Evolutionary conservation across 2,888 invertebrate species (phyloP), one percentile per base, ranked within the genome.

Genomic region (Caradrina kadenii): DNA sequence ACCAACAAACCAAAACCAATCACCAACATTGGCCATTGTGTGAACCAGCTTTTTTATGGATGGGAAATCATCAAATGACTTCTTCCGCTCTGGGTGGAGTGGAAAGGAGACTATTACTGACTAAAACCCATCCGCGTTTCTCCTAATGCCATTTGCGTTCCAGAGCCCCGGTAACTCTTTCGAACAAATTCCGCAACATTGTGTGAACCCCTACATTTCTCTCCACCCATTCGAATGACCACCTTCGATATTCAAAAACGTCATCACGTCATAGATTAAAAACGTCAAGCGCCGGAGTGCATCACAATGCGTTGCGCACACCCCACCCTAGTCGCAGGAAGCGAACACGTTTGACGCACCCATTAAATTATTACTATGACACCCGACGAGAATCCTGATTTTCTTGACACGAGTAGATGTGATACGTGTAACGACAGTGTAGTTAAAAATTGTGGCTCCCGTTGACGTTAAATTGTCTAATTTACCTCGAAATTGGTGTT

Each of bases 301-400:
- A 82, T 81, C 75, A 74, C 60, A 73, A 74, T 80, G 81, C 87
- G 87, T 75, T 58, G 53, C 72, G 68, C 50, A 77, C 76, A 82
- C 79, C 81, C 88, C 89, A 83, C 89, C 88, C 84, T 80, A 69
- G 76, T 76, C 82, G 85, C 86, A 87, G 88, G 88, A 88, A 88
- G 80, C 79, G 2, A 59, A 63, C 67, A 70, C 76, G 75, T 73
- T 75, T 69, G 77, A 84, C 83, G 84, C 73, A 83, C 67, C 83
- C 75, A 87, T 88, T 88, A 88, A 88, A 85, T 84, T 84, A 87
- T 87, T 82, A 86, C 81, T 81, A 73, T 65, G 61, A 77, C 61
- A 79, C 83, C 58, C 65, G 69, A 63, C 56, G 39, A 70, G 81
- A 84, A 84, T 79, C 68, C 69, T 69, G 77, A 81, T 74, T 72